Conservation (phyloP, 2,888 invertebrate genomes). For the Acronicta leporina region DNA sequence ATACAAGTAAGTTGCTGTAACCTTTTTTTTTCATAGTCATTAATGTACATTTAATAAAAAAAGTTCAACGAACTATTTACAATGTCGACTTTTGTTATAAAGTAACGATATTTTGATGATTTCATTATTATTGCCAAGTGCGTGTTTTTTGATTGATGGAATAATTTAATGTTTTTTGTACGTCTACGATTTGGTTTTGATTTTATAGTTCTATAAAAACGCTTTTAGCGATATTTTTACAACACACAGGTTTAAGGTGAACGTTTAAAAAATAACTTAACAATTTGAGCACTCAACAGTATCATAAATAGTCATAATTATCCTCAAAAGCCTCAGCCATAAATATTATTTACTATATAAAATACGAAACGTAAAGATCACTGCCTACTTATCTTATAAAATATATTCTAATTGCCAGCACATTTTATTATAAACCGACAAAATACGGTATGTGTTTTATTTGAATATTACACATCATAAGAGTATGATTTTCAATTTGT, state of each 20-base stretch:
- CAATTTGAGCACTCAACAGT: no score
- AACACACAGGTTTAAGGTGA: no score
- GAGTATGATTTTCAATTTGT: slow-evolving; percentile 67
- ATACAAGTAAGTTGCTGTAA: slow-evolving; percentile 41
- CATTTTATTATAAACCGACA: slow-evolving; percentile 29
- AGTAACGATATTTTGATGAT: slow-evolving; percentile 40
- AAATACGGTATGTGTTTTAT: slow-evolving; percentile 31
- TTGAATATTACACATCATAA: slow-evolving; percentile 36
- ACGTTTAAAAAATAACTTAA: no score
- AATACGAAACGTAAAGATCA: neutral
- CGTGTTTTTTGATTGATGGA: slow-evolving; percentile 3
- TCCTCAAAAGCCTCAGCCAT: no score
- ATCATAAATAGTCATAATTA: no score
- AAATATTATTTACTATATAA: neutral
- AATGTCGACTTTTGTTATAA: slow-evolving; percentile 57
- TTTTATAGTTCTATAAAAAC: neutral
- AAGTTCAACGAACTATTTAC: slow-evolving; percentile 63
- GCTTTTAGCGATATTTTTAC: neutral
- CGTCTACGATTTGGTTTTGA: neutral
- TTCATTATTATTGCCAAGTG: slow-evolving; percentile 17
- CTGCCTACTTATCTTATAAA: neutral
- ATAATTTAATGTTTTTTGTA: slow-evolving; percentile 5
- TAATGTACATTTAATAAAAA: slow-evolving; percentile 58
- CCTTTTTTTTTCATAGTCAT: slow-evolving; percentile 54
- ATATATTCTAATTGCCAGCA: slow-evolving; percentile 5